Evolutionary conservation across 1,140 invertebrate species (phyloP), one percentile per base, ranked within the genome.

Genomic region (Capitella teleta): DNA sequence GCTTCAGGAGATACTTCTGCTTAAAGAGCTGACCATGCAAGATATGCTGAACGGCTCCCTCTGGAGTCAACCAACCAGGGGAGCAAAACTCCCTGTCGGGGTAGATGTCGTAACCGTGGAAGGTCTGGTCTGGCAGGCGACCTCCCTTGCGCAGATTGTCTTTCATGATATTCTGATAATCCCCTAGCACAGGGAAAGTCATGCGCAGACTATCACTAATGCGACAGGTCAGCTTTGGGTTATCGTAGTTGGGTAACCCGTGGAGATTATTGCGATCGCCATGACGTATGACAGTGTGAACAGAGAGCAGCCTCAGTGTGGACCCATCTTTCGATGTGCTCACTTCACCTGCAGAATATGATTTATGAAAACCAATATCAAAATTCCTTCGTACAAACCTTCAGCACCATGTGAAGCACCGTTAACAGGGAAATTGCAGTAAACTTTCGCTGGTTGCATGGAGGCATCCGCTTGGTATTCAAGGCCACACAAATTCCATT

Each of bases 211-310:
- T 21, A 44, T 56, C 49, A 14, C 59, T 52, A 23, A 67, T 57
- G 4, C 81, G 80, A 69, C 90, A 94, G 56, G 86, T 82, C 3
- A 92, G 76, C 40, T 74, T 77, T 21, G 82, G 50, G 24, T 38
- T 41, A 8, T 46, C 80, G 36, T 85, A 79, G 55, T 85, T 82
- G 53, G 79, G 76, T 3, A 91, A 75, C 66, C 86, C 83, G 6
- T 83, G 80, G 40, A 93, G 74, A 1, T 87, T 84, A 4, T 87
- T 86, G 37, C 89, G 74, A 66, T 92, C 88, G 2, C 90, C 90
- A 69, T 94, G 89, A 25, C 90, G 73, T 4, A 88, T 81, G 6
- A 92, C 69, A 26, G 90, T 74, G 28, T 90, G 67, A 5, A 90
- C 77, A 8, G 86, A 84, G n/a, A n/a, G n/a, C n/a, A n/a, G n/a